Evolutionary conservation across 2,113 vertebrate species (phyloP).

Genomic region (Corythaeola cristata): DNA sequence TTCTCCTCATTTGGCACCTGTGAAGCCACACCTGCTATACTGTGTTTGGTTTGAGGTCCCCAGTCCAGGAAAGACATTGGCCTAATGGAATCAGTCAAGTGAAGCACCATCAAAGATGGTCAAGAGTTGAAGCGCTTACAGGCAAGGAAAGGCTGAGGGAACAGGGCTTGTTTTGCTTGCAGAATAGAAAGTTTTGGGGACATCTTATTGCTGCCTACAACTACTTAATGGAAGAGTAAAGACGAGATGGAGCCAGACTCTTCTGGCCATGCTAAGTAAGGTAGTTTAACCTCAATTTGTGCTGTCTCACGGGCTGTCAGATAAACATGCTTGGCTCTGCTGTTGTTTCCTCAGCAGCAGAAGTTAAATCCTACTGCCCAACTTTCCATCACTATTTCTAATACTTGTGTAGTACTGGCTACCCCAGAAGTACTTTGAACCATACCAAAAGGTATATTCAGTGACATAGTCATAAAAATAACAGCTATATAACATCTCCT

Average conservation of each 20-base stretch:
- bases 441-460: neutral
- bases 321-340: neutral
- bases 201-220: neutral
- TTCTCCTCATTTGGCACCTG: neutral
- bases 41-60: neutral
- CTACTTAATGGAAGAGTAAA: neutral
- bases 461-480: neutral
- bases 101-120: neutral
- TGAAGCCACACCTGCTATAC: neutral
- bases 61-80: neutral
- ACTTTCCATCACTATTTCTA: neutral
- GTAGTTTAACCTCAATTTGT: neutral
- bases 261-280: neutral
- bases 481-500: neutral
- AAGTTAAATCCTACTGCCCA: neutral
- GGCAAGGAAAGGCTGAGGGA: neutral
- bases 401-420: neutral
- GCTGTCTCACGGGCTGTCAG: neutral
- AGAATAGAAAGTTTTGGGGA: neutral
- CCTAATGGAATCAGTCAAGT: neutral
- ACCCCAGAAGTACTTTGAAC: neutral
- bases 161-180: neutral
- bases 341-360: neutral
- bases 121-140: neutral
- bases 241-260: neutral